Evolutionary conservation across 2,797 vertebrate species (phyloP).

Genomic region (Cygnus olor): DNA sequence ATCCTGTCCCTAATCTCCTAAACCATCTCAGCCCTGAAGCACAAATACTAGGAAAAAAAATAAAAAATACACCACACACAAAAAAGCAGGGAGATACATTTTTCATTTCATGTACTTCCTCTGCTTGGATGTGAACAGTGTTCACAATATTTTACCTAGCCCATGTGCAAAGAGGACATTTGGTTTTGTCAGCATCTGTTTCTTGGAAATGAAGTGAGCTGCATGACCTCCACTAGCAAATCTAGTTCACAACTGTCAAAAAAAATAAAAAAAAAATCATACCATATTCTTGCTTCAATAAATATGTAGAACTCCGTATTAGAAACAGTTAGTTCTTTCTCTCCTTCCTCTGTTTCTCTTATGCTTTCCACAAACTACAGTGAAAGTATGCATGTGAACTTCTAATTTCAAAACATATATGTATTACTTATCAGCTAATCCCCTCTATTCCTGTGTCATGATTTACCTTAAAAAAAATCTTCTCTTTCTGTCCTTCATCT

Average conservation of each 20-base stretch:
- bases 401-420: not conserved
- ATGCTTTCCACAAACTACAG: not conserved
- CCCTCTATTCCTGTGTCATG: not conserved
- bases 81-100: not conserved
- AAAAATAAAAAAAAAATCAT: not conserved
- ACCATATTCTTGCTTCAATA: not conserved
- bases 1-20: slow-evolving; percentile 50
- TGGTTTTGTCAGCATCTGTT: slow-evolving; percentile 12
- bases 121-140: not conserved
- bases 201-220: not conserved
- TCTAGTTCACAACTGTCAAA: not conserved
- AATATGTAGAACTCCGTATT: not conserved
- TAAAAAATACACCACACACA: not conserved
- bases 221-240: not conserved
- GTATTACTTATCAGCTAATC: not conserved
- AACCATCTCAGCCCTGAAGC: not conserved
- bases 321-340: not conserved
- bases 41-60: slow-evolving; percentile 7
- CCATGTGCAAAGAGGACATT: not conserved
- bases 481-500: not conserved
- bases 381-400: not conserved
- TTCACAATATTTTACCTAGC: not conserved
- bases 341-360: not conserved
- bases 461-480: not conserved
- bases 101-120: not conserved